Evolutionary conservation across 2,113 vertebrate genomes (phyloP), one percentile per base, ranked within the genome.

Genomic region (Zosterops japonicus): DNA sequence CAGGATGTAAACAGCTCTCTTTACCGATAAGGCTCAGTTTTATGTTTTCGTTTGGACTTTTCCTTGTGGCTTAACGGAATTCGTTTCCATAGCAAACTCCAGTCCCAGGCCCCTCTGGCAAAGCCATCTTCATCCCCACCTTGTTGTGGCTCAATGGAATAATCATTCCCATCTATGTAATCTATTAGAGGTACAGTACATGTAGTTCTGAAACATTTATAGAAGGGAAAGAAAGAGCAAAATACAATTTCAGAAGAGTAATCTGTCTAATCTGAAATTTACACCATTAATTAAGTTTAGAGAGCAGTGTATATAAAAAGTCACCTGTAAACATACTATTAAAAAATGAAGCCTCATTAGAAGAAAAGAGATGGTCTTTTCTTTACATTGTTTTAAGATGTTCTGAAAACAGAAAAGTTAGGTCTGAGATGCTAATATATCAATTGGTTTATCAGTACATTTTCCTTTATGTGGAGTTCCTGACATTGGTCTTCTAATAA

Each of bases 141-240:
- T 98, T 99, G 99, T 97, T 99, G 99, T 33, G 99, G 98, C 97
- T 99, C 99, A 98, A 99, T 98, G 98, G 97, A 99, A 98, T 99
- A 99, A 97, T 99, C 98, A 98, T 99, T 99, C 97, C 99, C 99
- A 97, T 99, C 99, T 99, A 99, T 99, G 98, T 99, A 99, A 98
- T 99, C 99, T 99, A 99, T 99, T 97, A 99, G 98, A 86, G 99
- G 99, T 93, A 99, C 99, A 97, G 99, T 99, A 97, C 99, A 99
- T 97, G 99, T 98, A 97, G 99, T 99, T 99, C 99, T 99, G 98
- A 98, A 98, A 98, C 94, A 98, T 98, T 98, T 98, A 96, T 72
- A 98, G 98, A 97, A 98, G 97, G 97, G 95, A 98, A 97, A 97
- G 95, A 97, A 97, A 97, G 96, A 97, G 95, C 88, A 97, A 96